phyloP scores from a whole-genome alignment of 2,888 invertebrate species.

The Oscheius myriophilus region DNA sequence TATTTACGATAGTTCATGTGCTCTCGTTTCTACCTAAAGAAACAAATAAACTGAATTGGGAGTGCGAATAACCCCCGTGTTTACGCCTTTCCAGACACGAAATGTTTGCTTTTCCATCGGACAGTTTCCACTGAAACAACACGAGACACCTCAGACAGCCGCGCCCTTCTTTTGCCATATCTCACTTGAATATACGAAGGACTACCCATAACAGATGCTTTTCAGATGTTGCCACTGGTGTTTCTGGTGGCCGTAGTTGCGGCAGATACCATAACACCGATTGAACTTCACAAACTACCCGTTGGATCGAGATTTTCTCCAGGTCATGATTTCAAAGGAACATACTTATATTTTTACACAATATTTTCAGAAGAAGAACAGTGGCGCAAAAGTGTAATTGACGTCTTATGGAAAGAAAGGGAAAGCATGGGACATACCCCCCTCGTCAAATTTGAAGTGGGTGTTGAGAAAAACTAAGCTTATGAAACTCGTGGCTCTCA shows the following conservation, averaged over 20 bases:
- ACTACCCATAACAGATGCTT: too few relatives aligned
- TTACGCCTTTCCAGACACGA: too few relatives aligned
- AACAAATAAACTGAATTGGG: too few relatives aligned
- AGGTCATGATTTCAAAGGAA: slow-evolving; percentile 4
- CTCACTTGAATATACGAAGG: too few relatives aligned
- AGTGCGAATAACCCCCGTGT: too few relatives aligned
- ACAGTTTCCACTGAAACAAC: too few relatives aligned
- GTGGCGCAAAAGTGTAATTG: slow-evolving; percentile 53
- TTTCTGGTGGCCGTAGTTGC: background rate
- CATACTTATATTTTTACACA: too few relatives aligned
- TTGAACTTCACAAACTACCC: slow-evolving; percentile 17
- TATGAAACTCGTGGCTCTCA: too few relatives aligned
- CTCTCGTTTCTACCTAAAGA: too few relatives aligned
- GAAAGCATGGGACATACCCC: slow-evolving; percentile 58
- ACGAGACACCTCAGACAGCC: too few relatives aligned
- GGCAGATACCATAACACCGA: slow-evolving; percentile 16
- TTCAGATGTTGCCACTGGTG: slow-evolving; percentile 4
- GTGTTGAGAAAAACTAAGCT: background rate
- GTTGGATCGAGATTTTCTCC: background rate
- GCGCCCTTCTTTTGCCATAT: background rate
- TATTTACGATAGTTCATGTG: too few relatives aligned
- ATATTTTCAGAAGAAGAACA: slow-evolving; percentile 45
- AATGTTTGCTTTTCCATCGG: too few relatives aligned
- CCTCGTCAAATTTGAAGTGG: slow-evolving; percentile 39
- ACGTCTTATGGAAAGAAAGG: slow-evolving; percentile 57